Conservation (phyloP, 2,797 vertebrate species). For the Perodicticus potto region DNA sequence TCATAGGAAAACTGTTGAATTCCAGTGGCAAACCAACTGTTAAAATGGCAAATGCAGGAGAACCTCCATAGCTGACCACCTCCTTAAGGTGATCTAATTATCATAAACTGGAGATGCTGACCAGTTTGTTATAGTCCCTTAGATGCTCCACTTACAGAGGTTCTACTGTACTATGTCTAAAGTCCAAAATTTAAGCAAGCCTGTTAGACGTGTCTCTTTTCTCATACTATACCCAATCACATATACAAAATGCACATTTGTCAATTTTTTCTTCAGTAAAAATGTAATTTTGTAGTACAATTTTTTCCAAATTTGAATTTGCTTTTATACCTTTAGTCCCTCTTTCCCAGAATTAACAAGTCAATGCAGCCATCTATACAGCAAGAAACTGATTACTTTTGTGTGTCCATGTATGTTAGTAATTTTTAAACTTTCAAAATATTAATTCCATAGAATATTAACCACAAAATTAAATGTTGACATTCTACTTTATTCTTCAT, state of each 20-base stretch:
- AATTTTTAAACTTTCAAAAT: conserved; percentile 62
- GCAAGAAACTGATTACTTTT: neutral
- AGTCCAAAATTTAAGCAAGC: conserved; percentile 45
- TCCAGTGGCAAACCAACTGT: conserved; percentile 1
- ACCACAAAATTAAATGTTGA: conserved; percentile 20
- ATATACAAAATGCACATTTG: conserved; percentile 18
- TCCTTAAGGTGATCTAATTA: too few species aligned
- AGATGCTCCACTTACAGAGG: too few species aligned
- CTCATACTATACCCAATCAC: neutral
- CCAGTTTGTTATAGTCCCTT: too few species aligned
- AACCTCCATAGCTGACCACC: too few species aligned
- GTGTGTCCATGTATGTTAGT: neutral
- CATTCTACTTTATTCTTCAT: conserved; percentile 43
- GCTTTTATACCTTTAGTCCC: conserved; percentile 34
- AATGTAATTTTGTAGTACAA: neutral
- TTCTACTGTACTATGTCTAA: neutral
- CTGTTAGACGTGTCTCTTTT: conserved; percentile 24
- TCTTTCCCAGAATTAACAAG: conserved; percentile 59
- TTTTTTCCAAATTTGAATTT: conserved; percentile 32
- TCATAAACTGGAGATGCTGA: too few species aligned
- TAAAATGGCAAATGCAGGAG: conserved; percentile 12
- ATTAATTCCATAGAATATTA: conserved; percentile 44
- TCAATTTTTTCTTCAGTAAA: conserved; percentile 16
- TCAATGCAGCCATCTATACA: neutral
- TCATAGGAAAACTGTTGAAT: neutral